Conservation (phyloP, 2,113 vertebrate genomes). For the Platichthys stellatus region DNA sequence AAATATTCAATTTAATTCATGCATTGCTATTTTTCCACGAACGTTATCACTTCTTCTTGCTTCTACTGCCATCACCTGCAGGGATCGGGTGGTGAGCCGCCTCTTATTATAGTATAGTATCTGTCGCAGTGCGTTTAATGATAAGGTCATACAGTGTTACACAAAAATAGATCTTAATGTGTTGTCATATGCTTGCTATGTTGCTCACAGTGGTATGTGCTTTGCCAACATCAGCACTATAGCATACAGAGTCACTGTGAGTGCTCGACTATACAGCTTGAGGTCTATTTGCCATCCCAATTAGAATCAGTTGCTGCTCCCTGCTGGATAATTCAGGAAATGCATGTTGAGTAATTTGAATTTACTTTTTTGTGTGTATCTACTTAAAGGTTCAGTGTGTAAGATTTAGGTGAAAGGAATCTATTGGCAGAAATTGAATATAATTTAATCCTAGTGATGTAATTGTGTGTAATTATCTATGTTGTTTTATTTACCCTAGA, state of each 20-base stretch:
- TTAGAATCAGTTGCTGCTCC: conserved; percentile 58
- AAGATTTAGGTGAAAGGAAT: too few relatives aligned
- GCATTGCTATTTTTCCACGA: neutral
- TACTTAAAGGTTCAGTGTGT: too few relatives aligned
- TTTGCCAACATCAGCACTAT: neutral
- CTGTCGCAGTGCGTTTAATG: conserved; percentile 32
- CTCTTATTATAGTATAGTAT: neutral
- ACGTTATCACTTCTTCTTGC: neutral
- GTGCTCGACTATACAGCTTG: too few relatives aligned
- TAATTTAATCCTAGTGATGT: too few relatives aligned
- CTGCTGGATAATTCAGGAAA: conserved; percentile 57
- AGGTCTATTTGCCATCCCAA: neutral
- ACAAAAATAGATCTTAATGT: neutral
- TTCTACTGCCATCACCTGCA: neutral
- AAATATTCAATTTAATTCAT: neutral
- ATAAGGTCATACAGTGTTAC: conserved; percentile 25
- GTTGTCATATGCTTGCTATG: conserved; percentile 27
- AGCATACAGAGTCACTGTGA: conserved; percentile 2
- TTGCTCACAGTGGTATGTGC: neutral
- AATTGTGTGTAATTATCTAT: too few relatives aligned
- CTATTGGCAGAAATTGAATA: too few relatives aligned
- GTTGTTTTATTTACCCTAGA: too few relatives aligned
- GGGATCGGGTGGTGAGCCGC: neutral
- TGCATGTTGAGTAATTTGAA: conserved; percentile 4
- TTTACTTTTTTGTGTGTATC: neutral